phyloP scores from a whole-genome alignment of 2,888 invertebrate genomes.

The Euplagia quadripunctaria region DNA sequence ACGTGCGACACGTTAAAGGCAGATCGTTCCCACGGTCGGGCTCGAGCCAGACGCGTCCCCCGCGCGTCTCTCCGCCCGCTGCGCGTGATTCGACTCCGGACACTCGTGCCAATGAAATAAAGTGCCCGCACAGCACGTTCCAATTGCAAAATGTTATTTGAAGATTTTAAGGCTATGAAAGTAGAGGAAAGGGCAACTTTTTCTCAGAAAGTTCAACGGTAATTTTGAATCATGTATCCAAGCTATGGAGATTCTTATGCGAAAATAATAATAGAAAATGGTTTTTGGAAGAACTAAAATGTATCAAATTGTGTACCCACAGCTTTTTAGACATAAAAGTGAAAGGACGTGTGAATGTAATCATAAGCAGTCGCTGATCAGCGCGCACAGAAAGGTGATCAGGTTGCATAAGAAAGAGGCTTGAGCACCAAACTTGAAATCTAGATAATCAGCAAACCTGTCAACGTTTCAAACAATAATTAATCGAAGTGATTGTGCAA shows the following conservation, averaged over 20 bases:
- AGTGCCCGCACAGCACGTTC: constrained; percentile 83
- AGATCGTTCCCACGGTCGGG: constrained; percentile 86
- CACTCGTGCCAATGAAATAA: constrained; percentile 80
- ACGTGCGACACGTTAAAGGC: constrained; percentile 87
- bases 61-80: constrained; percentile 59
- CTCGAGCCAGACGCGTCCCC: constrained; percentile 69
- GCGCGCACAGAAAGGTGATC: constrained; percentile 53
- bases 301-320: constrained; percentile 2
- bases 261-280: neutral
- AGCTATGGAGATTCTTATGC: neutral
- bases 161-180: constrained; percentile 73
- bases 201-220: constrained; percentile 51
- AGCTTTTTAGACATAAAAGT: constrained; percentile 40
- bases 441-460: constrained; percentile 54
- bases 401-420: constrained; percentile 54
- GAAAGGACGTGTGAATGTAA: constrained; percentile 52
- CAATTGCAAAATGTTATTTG: constrained; percentile 82
- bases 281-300: neutral
- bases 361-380: constrained; percentile 49
- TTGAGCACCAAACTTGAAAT: constrained; percentile 35
- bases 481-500: constrained; percentile 60
- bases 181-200: constrained; percentile 72
- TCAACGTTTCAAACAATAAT: constrained; percentile 59
- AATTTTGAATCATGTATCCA: neutral
- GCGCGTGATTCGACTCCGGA: constrained; percentile 80